These are phyloP conservation scores for Drosophila meridionalis DNA, from an alignment of 2,888 invertebrate genomes.

Conservation along the genomic window DNA sequence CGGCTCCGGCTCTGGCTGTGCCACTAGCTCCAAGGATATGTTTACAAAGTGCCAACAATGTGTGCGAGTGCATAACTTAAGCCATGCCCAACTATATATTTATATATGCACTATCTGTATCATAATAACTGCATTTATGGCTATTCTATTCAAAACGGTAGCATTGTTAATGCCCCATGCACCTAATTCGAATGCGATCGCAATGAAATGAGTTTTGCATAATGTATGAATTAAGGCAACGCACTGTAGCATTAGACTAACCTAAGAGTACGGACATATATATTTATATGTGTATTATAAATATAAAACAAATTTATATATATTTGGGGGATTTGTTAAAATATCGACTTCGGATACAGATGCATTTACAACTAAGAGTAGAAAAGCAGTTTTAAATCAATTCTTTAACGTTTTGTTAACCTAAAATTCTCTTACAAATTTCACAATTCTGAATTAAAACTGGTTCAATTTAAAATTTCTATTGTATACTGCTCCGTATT, in stretches of 20 bases:
- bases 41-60: conserved; percentile 53
- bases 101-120: neutral
- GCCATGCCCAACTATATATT: neutral
- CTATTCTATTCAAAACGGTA: conserved; percentile 6
- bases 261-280: neutral
- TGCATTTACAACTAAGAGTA: no score
- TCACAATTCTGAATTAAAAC: no score
- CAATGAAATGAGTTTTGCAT: conserved; percentile 4
- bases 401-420: no score
- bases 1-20: conserved; percentile 9
- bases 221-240: neutral
- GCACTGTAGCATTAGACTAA: neutral
- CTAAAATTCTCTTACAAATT: no score
- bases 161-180: neutral
- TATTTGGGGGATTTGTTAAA: no score
- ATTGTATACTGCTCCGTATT: no score
- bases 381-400: no score
- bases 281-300: neutral
- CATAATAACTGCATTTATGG: conserved; percentile 7
- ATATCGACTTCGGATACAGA: no score
- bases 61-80: conserved; percentile 7
- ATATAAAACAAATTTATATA: neutral
- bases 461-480: no score
- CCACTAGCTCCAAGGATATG: conserved; percentile 43
- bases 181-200: neutral